Percentiles rank a stretch among this genome's conserved stretches.
phyloP scores from a whole-genome alignment of 2,797 vertebrate genomes.

The Danio tinwini region DNA sequence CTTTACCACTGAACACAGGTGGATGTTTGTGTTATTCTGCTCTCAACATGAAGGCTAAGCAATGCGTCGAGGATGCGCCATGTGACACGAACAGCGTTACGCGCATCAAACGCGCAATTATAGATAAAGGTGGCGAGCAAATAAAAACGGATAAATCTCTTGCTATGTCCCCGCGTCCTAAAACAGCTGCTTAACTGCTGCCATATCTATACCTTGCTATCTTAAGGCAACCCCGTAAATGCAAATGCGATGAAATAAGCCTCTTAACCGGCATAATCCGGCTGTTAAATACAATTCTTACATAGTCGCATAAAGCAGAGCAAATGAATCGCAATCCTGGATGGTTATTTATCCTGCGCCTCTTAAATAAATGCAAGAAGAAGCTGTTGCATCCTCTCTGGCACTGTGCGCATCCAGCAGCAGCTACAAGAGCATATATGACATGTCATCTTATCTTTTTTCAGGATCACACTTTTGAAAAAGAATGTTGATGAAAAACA shows the following conservation, averaged over 20 bases:
- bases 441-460: conserved; percentile 22
- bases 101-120: conserved; percentile 51
- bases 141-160: conserved; percentile 63
- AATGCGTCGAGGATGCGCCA: conserved; percentile 44
- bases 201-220: conserved; percentile 61
- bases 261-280: conserved; percentile 78
- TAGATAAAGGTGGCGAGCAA: conserved; percentile 58
- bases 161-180: conserved; percentile 63
- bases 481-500: background rate
- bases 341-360: conserved; percentile 12
- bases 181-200: conserved; percentile 50
- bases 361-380: conserved; percentile 29
- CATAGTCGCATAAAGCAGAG: conserved; percentile 64
- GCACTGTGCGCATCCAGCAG: conserved; percentile 44
- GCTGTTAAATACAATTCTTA: conserved; percentile 73
- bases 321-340: conserved; percentile 33
- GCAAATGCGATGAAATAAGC: conserved; percentile 77
- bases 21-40: conserved; percentile 56
- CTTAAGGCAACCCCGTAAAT: conserved; percentile 72
- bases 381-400: conserved; percentile 81
- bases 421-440: conserved; percentile 10
- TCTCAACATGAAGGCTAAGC: conserved; percentile 51
- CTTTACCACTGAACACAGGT: conserved; percentile 65
- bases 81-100: conserved; percentile 48
- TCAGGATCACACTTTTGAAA: conserved; percentile 9